Evolutionary conservation across 2,113 vertebrate species (phyloP).

Genomic region (Fulmarus glacialis): DNA sequence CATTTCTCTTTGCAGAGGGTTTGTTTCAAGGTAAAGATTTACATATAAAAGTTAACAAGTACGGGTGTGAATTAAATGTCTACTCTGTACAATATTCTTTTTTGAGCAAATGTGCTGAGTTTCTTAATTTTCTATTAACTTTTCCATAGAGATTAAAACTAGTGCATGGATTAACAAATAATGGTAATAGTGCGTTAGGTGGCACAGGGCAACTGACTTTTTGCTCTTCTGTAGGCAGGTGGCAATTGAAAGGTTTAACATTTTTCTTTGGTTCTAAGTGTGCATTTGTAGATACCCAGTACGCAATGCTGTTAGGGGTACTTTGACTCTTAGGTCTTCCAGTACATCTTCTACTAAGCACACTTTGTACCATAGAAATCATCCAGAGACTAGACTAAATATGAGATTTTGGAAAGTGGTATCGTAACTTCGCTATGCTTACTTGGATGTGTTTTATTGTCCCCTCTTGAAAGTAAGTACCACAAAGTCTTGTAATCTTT

Average conservation of each 20-base stretch:
- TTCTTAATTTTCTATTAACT: neutral
- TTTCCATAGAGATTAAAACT: neutral
- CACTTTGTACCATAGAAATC: neutral
- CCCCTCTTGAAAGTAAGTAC: neutral
- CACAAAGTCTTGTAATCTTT: neutral
- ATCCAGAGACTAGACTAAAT: neutral
- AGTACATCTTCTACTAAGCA: neutral
- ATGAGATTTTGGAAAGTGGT: slow-evolving; percentile 38
- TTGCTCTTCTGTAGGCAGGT: neutral
- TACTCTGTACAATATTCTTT: neutral
- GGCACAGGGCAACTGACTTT: neutral
- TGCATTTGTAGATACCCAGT: neutral
- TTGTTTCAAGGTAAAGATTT: neutral
- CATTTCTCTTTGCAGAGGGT: neutral
- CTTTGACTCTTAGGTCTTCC: neutral
- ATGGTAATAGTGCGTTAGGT: neutral
- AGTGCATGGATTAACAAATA: neutral
- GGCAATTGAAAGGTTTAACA: neutral
- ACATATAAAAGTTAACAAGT: neutral
- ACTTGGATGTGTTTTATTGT: slow-evolving; percentile 1
- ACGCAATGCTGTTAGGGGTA: neutral
- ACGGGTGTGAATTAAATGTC: neutral
- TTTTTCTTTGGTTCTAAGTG: neutral
- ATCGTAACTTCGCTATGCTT: neutral
- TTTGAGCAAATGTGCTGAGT: neutral